phyloP scores from a whole-genome alignment of 2,113 vertebrate species.

The Ceyx melanurus region DNA sequence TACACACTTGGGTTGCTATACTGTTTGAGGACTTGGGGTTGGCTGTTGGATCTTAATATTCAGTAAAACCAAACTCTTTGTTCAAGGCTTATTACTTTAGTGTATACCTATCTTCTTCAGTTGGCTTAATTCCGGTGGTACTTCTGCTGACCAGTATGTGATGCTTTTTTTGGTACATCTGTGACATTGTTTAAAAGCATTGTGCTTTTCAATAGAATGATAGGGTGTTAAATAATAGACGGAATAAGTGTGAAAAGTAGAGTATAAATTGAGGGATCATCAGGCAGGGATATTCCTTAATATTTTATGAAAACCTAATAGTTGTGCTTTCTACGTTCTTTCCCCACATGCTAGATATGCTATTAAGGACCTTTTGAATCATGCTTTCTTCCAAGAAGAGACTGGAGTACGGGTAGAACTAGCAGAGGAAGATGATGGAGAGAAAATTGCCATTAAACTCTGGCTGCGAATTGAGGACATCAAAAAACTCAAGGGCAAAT shows the following conservation, averaged over 20 bases:
- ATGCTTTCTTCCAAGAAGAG: conserved; percentile 99
- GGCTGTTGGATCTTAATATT: neutral
- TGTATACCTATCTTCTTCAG: neutral
- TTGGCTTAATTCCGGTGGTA: neutral
- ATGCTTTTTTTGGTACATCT: neutral
- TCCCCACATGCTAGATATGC: conserved; percentile 82
- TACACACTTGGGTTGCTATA: neutral
- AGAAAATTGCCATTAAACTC: conserved; percentile 96
- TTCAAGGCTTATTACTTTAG: neutral
- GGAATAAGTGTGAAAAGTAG: accelerated
- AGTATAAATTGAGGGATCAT: neutral
- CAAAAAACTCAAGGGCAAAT: conserved; percentile 98
- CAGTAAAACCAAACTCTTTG: neutral
- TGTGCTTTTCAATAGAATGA: neutral
- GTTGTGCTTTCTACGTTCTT: neutral
- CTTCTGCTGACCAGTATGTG: neutral
- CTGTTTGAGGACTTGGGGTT: neutral
- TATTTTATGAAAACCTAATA: neutral
- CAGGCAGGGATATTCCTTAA: neutral
- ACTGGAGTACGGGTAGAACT: conserved; percentile 97
- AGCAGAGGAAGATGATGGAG: conserved; percentile 97
- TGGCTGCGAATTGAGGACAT: conserved; percentile 98
- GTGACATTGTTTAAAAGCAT: neutral
- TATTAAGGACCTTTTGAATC: conserved; percentile 97
- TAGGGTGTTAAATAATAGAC: neutral